Base-by-base conservation (phyloP, 2,113 vertebrate genomes). In the Zapornia atra region DNA sequence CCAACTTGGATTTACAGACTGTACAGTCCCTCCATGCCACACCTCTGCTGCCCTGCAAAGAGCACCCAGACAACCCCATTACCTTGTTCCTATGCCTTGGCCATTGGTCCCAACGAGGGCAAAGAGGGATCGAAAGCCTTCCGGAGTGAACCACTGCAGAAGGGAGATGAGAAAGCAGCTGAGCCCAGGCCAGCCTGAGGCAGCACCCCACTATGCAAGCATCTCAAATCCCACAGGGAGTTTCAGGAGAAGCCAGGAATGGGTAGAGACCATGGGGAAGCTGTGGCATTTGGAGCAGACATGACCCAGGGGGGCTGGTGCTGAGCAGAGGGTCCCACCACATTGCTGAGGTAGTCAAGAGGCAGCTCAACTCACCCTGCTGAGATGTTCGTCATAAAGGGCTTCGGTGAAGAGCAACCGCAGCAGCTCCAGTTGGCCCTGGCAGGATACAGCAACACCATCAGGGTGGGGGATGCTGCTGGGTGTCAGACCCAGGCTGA, bases 11-110 rank as follows among this genome's bases (percentile, higher is more conserved):
- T 5, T 42, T 11, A 51, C 17, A 31, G 61, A 24, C 13, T 28
- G 50, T 7, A 64, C n/a, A 33, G n/a, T 33, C 80, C 28, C 16
- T 85, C 63, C 34, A 13, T 0, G 2, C 51, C 81, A 20, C 9
- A 31, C 2, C 34, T 28, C 21, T 48, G 3, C 11, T 48, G 77
- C 63, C 21, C 60, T 48, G 28, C 72, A 29, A 26, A 44, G 28
- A 88, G 65, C 48, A 48, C 24, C 34, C 90, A 17, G 28, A 63
- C 33, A 84, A 50, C 34, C 73, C 38, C 65, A 1, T 84, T 96
- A 99, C 99, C 99, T 99, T 79, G 99, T 99, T 81, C 99, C 99
- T 38, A 99, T 99, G 88, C 99, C 99, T 98, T 99, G 99, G 61
- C 99, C 99, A 17, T 99, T 99, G 82, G 99, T 99, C 84, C 99